Evolutionary conservation across 2,888 invertebrate genomes (phyloP).

Genomic region (Cerceris rybyensis): DNA sequence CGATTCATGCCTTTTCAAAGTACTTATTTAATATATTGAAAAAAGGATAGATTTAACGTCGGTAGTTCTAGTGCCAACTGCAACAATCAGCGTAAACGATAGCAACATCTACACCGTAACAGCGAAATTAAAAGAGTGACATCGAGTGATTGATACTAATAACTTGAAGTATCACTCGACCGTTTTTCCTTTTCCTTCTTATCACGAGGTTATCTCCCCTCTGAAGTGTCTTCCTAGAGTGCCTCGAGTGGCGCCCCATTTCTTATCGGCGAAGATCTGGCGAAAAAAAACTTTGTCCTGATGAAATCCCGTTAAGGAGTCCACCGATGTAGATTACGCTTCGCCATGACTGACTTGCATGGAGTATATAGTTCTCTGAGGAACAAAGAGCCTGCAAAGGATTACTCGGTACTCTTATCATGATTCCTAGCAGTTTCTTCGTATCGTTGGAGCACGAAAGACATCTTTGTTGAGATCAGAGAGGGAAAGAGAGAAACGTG

Average conservation of each 20-base stretch:
- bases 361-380: neutral
- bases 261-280: neutral
- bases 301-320: neutral
- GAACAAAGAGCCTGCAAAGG: slow-evolving; percentile 15
- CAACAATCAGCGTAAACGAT: too few species aligned
- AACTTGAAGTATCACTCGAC: too few species aligned
- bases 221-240: neutral
- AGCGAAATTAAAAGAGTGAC: too few species aligned
- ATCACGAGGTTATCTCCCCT: neutral
- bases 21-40: too few species aligned
- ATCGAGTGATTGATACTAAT: too few species aligned
- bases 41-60: too few species aligned
- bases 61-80: too few species aligned
- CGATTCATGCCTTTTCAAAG: too few species aligned
- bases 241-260: neutral
- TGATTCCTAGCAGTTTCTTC: slow-evolving; percentile 41
- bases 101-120: too few species aligned
- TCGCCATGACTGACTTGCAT: neutral
- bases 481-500: slow-evolving; percentile 1
- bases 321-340: slow-evolving; percentile 9
- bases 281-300: neutral
- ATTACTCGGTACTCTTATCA: slow-evolving; percentile 59
- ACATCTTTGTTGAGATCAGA: slow-evolving; percentile 49
- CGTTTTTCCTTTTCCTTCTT: too few species aligned
- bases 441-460: slow-evolving; percentile 43